A percentile compares a stretch with the other conserved stretches of the same genome.
These are phyloP conservation scores for Plectropomus leopardus DNA, from an alignment of 2,113 vertebrate species.

Conservation along the genomic window DNA sequence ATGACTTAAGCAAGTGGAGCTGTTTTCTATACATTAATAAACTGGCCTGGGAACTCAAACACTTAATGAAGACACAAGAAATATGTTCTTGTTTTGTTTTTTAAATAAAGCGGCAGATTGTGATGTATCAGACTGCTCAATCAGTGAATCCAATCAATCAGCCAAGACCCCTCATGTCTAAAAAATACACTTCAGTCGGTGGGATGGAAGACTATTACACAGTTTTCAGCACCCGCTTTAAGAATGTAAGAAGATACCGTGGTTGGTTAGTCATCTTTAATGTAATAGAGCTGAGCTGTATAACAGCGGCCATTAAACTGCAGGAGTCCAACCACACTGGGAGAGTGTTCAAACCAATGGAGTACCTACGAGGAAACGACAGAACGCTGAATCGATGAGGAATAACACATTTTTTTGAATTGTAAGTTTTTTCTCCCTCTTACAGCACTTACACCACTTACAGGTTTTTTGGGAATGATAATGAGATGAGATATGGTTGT, in stretches of 20 bases:
- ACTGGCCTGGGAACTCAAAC: constrained; percentile 31
- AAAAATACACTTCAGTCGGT: constrained; percentile 27
- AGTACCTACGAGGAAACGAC: constrained; percentile 10
- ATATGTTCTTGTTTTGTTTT: background rate
- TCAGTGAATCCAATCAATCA: constrained; percentile 17
- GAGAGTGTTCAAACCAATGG: constrained; percentile 50
- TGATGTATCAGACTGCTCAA: background rate
- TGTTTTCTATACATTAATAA: constrained; percentile 47
- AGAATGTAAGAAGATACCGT: constrained; percentile 28
- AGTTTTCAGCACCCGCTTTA: constrained; percentile 10
- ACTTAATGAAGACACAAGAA: constrained; percentile 16
- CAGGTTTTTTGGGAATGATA: constrained; percentile 76
- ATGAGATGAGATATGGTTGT: constrained; percentile 57
- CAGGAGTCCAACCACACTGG: constrained; percentile 49
- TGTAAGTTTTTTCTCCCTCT: constrained; percentile 12
- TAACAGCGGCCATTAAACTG: constrained; percentile 53
- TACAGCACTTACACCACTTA: constrained; percentile 59
- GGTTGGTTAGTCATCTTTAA: constrained; percentile 60
- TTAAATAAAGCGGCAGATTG: constrained; percentile 17
- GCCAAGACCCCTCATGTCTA: constrained; percentile 5
- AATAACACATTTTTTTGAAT: constrained; percentile 54
- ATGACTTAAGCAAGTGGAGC: constrained; percentile 56
- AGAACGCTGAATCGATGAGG: constrained; percentile 51
- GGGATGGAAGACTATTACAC: constrained; percentile 18
- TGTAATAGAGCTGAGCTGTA: constrained; percentile 23